Conservation (phyloP, 2,113 vertebrate genomes). For the Heloderma charlesbogerti region DNA sequence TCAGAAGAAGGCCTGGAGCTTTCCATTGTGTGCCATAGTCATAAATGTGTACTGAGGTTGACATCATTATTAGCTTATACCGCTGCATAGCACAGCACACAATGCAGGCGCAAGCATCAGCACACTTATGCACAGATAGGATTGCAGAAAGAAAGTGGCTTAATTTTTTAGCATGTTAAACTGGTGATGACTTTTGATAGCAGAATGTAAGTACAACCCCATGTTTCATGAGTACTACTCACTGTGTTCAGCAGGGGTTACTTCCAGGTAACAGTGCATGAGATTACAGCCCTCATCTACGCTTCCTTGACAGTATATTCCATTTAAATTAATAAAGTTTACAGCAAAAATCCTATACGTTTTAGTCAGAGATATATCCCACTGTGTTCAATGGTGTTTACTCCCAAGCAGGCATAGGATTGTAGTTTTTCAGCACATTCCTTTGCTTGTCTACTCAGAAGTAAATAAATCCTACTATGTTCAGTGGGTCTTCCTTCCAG, state of each 20-base stretch:
- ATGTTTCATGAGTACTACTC: neutral
- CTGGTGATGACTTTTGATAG: neutral
- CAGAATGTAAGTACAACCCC: neutral
- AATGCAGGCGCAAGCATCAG: accelerated
- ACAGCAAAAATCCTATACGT: neutral
- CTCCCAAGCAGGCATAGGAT: too few species aligned
- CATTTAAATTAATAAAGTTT: neutral
- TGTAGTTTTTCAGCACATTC: too few species aligned
- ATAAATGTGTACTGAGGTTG: constrained; percentile 51
- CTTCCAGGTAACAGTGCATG: neutral
- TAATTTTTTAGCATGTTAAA: neutral
- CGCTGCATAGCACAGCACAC: neutral
- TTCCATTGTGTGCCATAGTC: constrained; percentile 58
- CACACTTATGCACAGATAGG: neutral
- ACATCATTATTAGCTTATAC: constrained; percentile 65
- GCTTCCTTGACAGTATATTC: neutral
- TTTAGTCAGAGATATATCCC: neutral
- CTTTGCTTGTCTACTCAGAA: too few species aligned
- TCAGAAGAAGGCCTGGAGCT: constrained; percentile 52
- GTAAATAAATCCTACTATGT: too few species aligned
- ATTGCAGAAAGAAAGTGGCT: neutral
- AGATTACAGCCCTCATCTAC: neutral
- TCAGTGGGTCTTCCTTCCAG: too few species aligned
- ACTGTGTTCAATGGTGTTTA: neutral
- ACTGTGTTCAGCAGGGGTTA: neutral